Evolutionary conservation across 1,140 invertebrate genomes (phyloP), one percentile per base, ranked within the genome.

Genomic region (Metopolophium dirhodum): DNA sequence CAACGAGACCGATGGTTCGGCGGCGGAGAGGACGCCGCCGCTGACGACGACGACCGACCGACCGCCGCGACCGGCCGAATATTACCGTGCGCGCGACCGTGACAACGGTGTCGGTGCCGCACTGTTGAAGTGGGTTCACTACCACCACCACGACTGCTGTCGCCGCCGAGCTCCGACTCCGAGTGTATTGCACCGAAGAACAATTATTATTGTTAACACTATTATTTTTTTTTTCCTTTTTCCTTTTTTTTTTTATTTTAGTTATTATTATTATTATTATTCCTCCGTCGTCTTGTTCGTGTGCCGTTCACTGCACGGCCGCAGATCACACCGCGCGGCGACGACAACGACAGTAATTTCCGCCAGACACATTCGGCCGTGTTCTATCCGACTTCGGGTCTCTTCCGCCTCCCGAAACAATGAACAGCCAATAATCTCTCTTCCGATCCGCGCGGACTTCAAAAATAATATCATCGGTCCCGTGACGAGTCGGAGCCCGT

Each of bases 171-270:
- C 37, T n/a, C 89, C 54, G 89, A 77, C 41, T 82, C 49, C 89
- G 89, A 91, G 90, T 82, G 90, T 91, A 91, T 51, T 83, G 68
- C 68, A 91, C 90, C 47, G 45, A 49, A 47, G n/a, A 83, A 83
- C 45, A 83, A 91, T 91, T 35, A 83, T 91, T 83, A 91, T 91
- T 51, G 68, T 91, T 91, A 91, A 91, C 61, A 91, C 90, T 49
- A 91, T 47, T n/a, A 45, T 68, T 77, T 91, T 35, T 83, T 90
- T 49, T 91, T 83, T 47, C 3, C 49, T 18, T 89, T 54, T 89
- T 88, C 49, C 30, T 89, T 54, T 89, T 88, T 49, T 89, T 51
- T 89, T 89, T 37, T 89, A 37, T 89, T 89, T 89, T 89, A 22
- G 30, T 88, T 88, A 2, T 68, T 68, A 68, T 61, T 61, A 57